Conservation (phyloP, 2,797 vertebrate species). For the Lepilemur septentrionalis region DNA sequence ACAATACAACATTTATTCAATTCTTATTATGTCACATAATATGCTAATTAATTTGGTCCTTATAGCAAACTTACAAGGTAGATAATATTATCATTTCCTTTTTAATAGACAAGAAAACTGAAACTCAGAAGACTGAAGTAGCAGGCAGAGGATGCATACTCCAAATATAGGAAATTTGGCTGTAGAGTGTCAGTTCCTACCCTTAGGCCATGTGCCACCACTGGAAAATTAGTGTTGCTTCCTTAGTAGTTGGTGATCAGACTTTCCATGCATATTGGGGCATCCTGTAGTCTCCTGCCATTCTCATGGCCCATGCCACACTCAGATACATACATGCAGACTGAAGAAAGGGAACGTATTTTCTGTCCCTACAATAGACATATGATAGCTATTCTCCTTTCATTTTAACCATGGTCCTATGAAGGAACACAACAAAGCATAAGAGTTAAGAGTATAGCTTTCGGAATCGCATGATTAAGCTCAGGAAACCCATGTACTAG, state of each 20-base stretch:
- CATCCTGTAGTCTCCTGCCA: neutral
- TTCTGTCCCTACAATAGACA: neutral
- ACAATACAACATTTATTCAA: neutral
- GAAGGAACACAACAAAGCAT: neutral
- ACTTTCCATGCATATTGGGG: neutral
- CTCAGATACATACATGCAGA: neutral
- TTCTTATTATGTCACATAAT: neutral
- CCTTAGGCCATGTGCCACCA: accelerated
- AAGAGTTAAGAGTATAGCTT: neutral
- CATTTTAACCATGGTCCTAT: neutral
- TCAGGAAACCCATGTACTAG: neutral
- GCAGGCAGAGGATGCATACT: neutral
- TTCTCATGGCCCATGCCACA: neutral
- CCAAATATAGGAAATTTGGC: no score
- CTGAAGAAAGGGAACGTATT: neutral
- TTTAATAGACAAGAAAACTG: neutral
- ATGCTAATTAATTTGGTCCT: neutral
- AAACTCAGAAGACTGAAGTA: neutral
- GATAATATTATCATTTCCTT: neutral
- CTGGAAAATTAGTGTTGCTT: neutral
- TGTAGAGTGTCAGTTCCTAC: neutral
- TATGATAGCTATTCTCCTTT: neutral
- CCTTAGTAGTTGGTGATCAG: neutral
- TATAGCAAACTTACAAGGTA: neutral
- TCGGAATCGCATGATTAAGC: neutral